Evolutionary conservation across 2,113 vertebrate species (phyloP), one percentile per base, ranked within the genome.

Genomic region (Cairina moschata): DNA sequence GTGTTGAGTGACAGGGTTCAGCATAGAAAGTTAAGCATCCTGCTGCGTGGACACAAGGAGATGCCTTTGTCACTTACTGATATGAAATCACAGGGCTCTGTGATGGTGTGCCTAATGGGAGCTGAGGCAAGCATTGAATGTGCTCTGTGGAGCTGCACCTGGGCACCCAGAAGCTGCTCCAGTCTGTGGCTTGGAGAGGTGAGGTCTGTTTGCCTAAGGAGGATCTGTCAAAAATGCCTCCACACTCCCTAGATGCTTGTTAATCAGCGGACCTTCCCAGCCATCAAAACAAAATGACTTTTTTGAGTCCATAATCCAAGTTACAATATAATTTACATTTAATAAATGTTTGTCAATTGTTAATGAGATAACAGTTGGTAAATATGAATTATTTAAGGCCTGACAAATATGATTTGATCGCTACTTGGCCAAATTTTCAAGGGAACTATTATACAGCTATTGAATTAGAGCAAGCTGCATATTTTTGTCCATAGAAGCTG

Each of bases 321-420:
- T 75, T 84, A 65, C 52, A 56, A 56, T 65, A 75, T 60, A 68
- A 95, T 95, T 86, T 95, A 40, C 38, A 77, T 93, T 83, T 93
- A 93, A 88, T 78, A 90, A 93, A 91, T 63, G 6, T 86, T 88
- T 95, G 60, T 93, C 77, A 92, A 66, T 88, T 90, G 65, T 92
- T 96, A 96, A 91, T 96, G 83, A 78, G 88, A 54, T 48, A 92
- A 31, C 73, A 82, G 56, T 93, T 93, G 88, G 73, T 76, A 86
- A 86, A 90, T 84, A 93, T 91, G 50, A 92, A 91, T 95, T 95
- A 95, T 95, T 93, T 93, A 94, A 75, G 54, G n/a, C 44, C 78
- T 88, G 77, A 90, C 22, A 95, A 94, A 91, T 93, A 88, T 7
- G 34, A 84, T 88, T 87, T 90, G 86, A 94, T 93, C 69, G 54